Base-by-base conservation (phyloP, 2,888 invertebrate species). In the Lathronympha strigana region DNA sequence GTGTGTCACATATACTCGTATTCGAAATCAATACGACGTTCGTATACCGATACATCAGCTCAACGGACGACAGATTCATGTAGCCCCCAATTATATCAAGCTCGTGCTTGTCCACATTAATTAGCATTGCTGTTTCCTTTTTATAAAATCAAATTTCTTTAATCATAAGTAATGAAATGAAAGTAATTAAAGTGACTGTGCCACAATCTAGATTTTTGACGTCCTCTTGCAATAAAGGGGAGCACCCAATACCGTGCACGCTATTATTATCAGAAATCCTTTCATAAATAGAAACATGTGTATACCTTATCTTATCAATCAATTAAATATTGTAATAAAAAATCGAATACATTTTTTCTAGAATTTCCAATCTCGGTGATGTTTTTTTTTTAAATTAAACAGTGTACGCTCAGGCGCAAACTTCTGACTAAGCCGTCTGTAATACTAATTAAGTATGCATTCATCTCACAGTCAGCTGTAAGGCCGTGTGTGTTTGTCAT, bases 361-460 rank as follows among this genome's bases (percentile, higher is more conserved):
- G 40, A 23, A 43, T 55, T 43, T 40, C 3, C 17, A 57, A 45
- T 45, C 43, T 21, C 43, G 5, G 31, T 31, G 21, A 28, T 43
- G 50, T 50, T 15, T 45, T 31, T 31, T 43, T 45, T n/a, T n/a
- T n/a, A n/a, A n/a, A n/a, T n/a, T n/a, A 36, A 23, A 4, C 9
- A 8, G 8, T 17, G 55, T 19, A 43, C 21, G 43, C 43, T 31
- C 28, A 43, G 8, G 19, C 57, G 45, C 31, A 31, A 45, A 2
- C 15, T 38, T 38, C n/a, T 2, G 31, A 45, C 19, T 19, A 17
- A 43, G 23, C 47, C 23, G 36, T 9, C 62, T 63, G 62, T 40
- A 33, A 55, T 47, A 63, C 49, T 38, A 50, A 63, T 63, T 40
- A 54, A 38, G 45, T 36, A 47, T 36, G 47, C 23, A n/a, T 13